Conservation (phyloP, 1,140 invertebrate genomes). For the Drosophila guanche region DNA sequence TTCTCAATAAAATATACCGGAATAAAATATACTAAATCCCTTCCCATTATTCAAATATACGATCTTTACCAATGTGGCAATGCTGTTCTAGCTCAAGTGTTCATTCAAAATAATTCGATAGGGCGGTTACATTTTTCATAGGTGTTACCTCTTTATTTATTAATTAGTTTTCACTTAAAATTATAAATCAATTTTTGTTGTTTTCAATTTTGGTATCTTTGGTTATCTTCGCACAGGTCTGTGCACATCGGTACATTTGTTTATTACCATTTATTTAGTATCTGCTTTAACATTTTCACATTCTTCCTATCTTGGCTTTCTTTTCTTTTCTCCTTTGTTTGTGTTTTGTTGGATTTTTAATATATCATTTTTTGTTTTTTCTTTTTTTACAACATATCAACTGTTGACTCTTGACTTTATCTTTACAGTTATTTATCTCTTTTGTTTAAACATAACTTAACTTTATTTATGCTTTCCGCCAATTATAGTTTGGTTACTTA, state of each 20-base stretch:
- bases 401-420: conserved; percentile 80
- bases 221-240: conserved; percentile 63
- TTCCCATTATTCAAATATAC: too few species aligned
- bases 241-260: conserved; percentile 31
- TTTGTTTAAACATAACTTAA: conserved; percentile 77
- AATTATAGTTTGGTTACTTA: conserved; percentile 47
- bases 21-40: too few species aligned
- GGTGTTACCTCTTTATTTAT: conserved; percentile 78
- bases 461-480: conserved; percentile 63
- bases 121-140: conserved; percentile 67
- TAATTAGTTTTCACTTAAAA: conserved; percentile 79
- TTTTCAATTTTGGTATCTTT: conserved; percentile 72
- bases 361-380: conserved; percentile 30
- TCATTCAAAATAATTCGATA: conserved; percentile 4
- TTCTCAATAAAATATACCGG: neutral
- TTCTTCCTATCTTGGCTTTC: conserved; percentile 35
- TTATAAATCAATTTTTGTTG: conserved; percentile 76
- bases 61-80: neutral
- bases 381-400: conserved; percentile 79
- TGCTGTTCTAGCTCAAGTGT: neutral
- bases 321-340: conserved; percentile 36
- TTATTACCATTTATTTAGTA: conserved; percentile 66
- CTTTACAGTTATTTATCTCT: conserved; percentile 65
- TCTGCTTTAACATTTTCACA: conserved; percentile 64
- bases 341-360: conserved; percentile 28